phyloP scores from a whole-genome alignment of 2,888 invertebrate genomes.

The Axea sp. region DNA sequence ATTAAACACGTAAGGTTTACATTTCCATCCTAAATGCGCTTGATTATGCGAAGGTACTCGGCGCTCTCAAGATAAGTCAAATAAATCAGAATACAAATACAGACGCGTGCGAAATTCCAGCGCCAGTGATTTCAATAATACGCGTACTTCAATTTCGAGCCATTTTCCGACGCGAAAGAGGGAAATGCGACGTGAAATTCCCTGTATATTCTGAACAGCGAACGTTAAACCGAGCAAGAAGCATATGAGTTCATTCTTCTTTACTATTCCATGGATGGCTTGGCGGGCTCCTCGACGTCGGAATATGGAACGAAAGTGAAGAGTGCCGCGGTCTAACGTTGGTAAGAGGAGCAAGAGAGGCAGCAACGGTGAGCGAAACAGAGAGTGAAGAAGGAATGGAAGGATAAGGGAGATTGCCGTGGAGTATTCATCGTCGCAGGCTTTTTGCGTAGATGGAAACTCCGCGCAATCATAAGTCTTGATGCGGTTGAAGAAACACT shows the following conservation, averaged over 20 bases:
- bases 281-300: constrained; percentile 50
- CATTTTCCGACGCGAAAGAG: constrained; percentile 52
- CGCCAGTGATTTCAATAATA: constrained; percentile 61
- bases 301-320: constrained; percentile 61
- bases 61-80: too few species aligned
- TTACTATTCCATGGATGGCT: constrained; percentile 59
- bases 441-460: constrained; percentile 63
- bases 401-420: constrained; percentile 68
- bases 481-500: constrained; percentile 69
- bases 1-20: too few species aligned
- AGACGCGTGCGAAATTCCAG: constrained; percentile 56
- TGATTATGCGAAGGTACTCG: too few species aligned
- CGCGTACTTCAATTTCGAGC: constrained; percentile 59
- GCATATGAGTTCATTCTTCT: constrained; percentile 62
- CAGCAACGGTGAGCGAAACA: background rate
- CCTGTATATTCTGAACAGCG: constrained; percentile 58
- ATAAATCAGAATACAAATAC: constrained; percentile 62
- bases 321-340: constrained; percentile 46
- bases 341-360: background rate
- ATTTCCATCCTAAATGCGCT: too few species aligned
- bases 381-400: constrained; percentile 36
- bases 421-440: constrained; percentile 62
- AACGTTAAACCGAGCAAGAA: constrained; percentile 62
- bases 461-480: constrained; percentile 69
- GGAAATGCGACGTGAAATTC: constrained; percentile 63